Evolutionary conservation across 1,140 invertebrate genomes (phyloP).

Genomic region (Zaprionus tsacasi): DNA sequence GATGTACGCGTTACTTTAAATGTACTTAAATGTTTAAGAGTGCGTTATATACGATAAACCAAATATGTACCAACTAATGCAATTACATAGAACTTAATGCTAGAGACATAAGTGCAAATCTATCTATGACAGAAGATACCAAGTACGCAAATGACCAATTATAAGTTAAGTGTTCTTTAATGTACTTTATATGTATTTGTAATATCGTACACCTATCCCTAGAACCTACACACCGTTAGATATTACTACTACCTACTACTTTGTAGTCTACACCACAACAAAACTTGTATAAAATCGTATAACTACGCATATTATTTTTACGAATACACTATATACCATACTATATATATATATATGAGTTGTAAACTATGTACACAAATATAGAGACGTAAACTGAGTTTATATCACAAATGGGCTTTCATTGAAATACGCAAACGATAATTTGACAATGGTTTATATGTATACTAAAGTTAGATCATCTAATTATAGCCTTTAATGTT

Average conservation of each 20-base stretch:
- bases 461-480: neutral
- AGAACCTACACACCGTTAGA: conserved; percentile 16
- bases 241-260: conserved; percentile 4
- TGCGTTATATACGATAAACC: conserved; percentile 41
- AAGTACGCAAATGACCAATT: conserved; percentile 65
- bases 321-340: conserved; percentile 21
- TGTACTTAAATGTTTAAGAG: conserved; percentile 14
- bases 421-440: neutral
- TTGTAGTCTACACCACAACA: conserved; percentile 28
- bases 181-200: conserved; percentile 30
- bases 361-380: conserved; percentile 58
- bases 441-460: neutral
- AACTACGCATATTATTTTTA: conserved; percentile 46
- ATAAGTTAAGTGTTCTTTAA: conserved; percentile 65
- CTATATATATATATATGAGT: conserved; percentile 34
- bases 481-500: neutral
- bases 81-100: conserved; percentile 64
- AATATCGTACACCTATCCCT: conserved; percentile 1
- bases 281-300: conserved; percentile 59
- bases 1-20: conserved; percentile 70
- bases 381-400: conserved; percentile 64
- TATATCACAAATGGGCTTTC: conserved; percentile 13
- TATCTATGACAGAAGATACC: conserved; percentile 22
- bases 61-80: conserved; percentile 58
- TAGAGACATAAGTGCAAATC: conserved; percentile 26